phyloP scores from a whole-genome alignment of 2,797 vertebrate genomes.

The Chaenodraco wilsoni region DNA sequence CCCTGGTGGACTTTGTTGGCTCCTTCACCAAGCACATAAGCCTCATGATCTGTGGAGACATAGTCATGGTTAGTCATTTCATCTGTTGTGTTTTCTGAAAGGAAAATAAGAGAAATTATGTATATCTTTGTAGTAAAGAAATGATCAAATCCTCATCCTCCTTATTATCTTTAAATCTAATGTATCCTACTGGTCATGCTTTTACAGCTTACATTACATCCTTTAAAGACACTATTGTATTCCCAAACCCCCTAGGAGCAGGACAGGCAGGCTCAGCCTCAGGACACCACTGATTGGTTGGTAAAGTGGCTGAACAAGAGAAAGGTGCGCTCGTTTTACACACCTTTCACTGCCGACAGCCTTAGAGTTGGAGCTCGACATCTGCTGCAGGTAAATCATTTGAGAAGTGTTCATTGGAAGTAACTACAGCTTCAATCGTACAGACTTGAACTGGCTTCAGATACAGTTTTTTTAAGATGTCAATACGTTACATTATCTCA shows the following conservation, averaged over 20 bases:
- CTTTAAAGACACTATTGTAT: background rate
- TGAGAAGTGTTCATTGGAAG: background rate
- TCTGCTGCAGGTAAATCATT: slow-evolving; percentile 80
- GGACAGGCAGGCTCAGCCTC: slow-evolving; percentile 41
- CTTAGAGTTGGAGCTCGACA: slow-evolving; percentile 75
- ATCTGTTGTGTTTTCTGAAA: background rate
- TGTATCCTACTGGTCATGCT: background rate
- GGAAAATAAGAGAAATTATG: background rate
- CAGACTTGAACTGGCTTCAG: background rate
- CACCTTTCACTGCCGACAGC: slow-evolving; percentile 59
- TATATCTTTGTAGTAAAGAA: background rate
- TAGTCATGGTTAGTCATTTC: slow-evolving; percentile 72
- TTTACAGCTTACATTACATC: background rate
- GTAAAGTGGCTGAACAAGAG: slow-evolving; percentile 81
- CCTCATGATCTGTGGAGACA: slow-evolving; percentile 85
- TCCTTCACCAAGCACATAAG: slow-evolving; percentile 84
- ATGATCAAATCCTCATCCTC: background rate
- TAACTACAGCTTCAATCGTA: background rate
- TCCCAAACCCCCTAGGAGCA: slow-evolving; percentile 44
- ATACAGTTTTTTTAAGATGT: background rate
- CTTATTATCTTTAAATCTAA: background rate
- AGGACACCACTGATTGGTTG: slow-evolving; percentile 49
- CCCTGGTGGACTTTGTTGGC: slow-evolving; percentile 84
- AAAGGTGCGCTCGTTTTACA: slow-evolving; percentile 84
- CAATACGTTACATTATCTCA: background rate